A percentile compares a stretch with the other conserved stretches of the same genome.
phyloP scores from a whole-genome alignment of 1,140 invertebrate genomes.

The Eumaeus atala region DNA sequence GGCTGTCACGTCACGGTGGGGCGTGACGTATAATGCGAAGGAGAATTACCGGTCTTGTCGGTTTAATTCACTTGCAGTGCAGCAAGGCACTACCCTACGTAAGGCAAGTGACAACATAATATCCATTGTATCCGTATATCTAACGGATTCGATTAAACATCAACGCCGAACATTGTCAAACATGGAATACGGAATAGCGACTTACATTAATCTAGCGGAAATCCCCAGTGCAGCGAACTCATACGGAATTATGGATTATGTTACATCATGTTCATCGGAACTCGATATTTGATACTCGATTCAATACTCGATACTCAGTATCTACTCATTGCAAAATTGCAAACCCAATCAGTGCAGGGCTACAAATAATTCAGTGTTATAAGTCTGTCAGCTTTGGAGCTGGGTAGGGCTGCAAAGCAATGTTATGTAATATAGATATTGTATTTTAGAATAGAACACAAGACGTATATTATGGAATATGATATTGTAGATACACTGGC shows the following conservation, averaged over 20 bases:
- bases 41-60: too few relatives aligned
- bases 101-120: too few relatives aligned
- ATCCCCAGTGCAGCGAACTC: not conserved
- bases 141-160: not conserved
- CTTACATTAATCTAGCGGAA: not conserved
- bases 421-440: too few relatives aligned
- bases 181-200: not conserved
- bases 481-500: too few relatives aligned
- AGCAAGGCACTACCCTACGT: too few relatives aligned
- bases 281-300: not conserved
- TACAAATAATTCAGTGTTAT: constrained; percentile 19
- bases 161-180: not conserved
- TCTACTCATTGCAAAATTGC: constrained; percentile 22
- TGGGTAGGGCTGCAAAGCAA: too few relatives aligned
- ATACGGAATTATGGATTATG: constrained; percentile 11
- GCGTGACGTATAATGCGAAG: too few relatives aligned
- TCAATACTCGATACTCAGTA: not conserved
- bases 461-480: too few relatives aligned
- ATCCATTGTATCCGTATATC: not conserved
- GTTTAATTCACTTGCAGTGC: too few relatives aligned
- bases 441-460: too few relatives aligned
- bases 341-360: constrained; percentile 16
- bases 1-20: too few relatives aligned
- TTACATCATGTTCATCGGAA: not conserved
- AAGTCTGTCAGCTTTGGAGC: constrained; percentile 5